phyloP scores from a whole-genome alignment of 92 coral and sea anemone species.

The Phenganax subtilis region DNA sequence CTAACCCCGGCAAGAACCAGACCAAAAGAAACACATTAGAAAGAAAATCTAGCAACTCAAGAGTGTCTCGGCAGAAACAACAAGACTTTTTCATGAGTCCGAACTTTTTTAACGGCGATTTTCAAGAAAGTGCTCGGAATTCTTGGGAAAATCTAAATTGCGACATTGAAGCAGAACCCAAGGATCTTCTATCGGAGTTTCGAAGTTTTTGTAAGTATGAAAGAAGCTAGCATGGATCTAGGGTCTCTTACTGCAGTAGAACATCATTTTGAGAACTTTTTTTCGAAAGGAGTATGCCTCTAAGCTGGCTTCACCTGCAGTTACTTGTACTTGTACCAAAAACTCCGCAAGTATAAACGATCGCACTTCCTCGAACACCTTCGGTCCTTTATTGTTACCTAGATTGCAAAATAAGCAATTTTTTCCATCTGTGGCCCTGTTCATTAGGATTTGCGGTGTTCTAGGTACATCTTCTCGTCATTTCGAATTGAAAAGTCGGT shows the following conservation, averaged over 20 bases:
- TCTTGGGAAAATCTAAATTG: conserved; percentile 39
- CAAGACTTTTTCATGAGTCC: neutral
- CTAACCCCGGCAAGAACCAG: neutral
- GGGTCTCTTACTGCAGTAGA: neutral
- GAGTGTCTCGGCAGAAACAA: neutral
- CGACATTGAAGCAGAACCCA: conserved; percentile 31
- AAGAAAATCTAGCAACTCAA: conserved; percentile 9
- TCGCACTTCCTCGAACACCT: conserved; percentile 4
- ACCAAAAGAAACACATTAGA: conserved; percentile 18
- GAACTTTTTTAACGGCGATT: neutral
- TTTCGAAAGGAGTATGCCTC: neutral
- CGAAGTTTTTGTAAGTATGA: conserved; percentile 31
- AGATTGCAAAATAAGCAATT: neutral
- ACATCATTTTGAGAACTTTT: neutral
- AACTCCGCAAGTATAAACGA: neutral
- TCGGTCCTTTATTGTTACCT: neutral
- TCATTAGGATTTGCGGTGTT: neutral
- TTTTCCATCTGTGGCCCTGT: neutral
- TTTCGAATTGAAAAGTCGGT: neutral
- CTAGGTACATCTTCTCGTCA: neutral
- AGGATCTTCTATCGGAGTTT: conserved; percentile 30
- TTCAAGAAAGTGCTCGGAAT: neutral
- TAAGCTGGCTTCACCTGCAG: conserved; percentile 5
- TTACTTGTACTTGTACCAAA: conserved; percentile 6
- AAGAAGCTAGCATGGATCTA: neutral